These are phyloP conservation scores for Drosophila gunungcola DNA, from an alignment of 1,140 invertebrate genomes.

Conservation along the genomic window DNA sequence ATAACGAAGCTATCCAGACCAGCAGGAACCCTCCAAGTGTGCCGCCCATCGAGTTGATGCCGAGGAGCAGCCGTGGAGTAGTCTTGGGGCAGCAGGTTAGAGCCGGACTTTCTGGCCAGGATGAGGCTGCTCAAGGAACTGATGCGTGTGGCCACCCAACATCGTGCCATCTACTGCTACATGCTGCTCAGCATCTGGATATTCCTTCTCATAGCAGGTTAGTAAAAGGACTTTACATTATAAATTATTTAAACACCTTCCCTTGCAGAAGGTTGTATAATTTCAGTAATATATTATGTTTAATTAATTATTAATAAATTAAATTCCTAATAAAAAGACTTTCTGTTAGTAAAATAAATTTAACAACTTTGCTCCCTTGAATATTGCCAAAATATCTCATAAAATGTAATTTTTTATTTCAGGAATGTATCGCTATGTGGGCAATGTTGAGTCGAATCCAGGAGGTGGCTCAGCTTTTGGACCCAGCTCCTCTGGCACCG, in stretches of 20 bases:
- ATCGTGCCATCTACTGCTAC: constrained; percentile 91
- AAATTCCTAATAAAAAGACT: too few species aligned
- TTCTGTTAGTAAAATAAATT: constrained; percentile 76
- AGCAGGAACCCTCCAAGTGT: constrained; percentile 54
- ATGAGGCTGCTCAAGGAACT: constrained; percentile 86
- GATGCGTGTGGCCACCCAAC: constrained; percentile 89
- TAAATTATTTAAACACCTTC: too few species aligned
- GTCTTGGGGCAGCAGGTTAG: constrained; percentile 17
- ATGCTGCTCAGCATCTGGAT: constrained; percentile 92
- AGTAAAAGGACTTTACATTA: constrained; percentile 22
- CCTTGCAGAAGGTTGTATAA: too few species aligned
- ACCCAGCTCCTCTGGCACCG: constrained; percentile 32
- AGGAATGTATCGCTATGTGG: constrained; percentile 92
- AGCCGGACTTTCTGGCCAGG: constrained; percentile 39
- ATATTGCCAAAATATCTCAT: not conserved
- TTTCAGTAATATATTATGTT: too few species aligned
- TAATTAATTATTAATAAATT: too few species aligned
- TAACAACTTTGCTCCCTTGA: too few species aligned
- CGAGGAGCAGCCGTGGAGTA: constrained; percentile 3
- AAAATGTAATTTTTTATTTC: not conserved
- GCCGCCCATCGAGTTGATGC: constrained; percentile 35
- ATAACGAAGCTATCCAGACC: constrained; percentile 4
- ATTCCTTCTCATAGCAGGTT: constrained; percentile 90
- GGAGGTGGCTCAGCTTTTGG: constrained; percentile 27
- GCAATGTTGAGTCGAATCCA: constrained; percentile 56